phyloP scores from a whole-genome alignment of 2,888 invertebrate species.

The Axea sp. region DNA sequence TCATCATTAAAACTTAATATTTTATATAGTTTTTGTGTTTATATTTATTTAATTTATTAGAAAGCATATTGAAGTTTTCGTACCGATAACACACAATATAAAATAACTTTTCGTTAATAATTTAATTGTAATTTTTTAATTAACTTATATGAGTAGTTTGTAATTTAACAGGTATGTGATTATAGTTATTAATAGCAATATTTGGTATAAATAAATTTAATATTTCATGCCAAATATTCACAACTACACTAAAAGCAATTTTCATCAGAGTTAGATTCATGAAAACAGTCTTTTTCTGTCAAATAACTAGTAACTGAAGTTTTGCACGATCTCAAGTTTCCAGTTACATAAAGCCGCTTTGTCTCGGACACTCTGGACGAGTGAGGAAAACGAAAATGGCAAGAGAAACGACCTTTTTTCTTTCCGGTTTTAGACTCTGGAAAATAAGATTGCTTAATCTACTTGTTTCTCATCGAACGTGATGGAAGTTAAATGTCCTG shows the following conservation, averaged over 20 bases:
- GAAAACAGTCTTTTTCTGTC: slow-evolving; percentile 9
- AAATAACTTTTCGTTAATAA: no score
- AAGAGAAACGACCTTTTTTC: slow-evolving; percentile 47
- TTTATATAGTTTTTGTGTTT: no score
- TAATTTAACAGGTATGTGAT: no score
- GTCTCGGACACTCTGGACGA: slow-evolving; percentile 58
- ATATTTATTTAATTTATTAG: no score
- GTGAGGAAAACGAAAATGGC: slow-evolving; percentile 30
- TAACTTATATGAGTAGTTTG: no score
- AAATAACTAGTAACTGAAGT: slow-evolving; percentile 62
- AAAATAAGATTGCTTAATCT: slow-evolving; percentile 71
- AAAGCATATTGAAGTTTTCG: no score
- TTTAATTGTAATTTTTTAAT: no score
- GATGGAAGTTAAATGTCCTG: slow-evolving; percentile 68
- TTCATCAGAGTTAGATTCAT: slow-evolving; percentile 5
- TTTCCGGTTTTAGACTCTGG: slow-evolving; percentile 59
- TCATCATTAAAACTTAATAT: no score
- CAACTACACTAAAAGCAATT: neutral
- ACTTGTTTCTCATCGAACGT: slow-evolving; percentile 69
- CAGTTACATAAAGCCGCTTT: slow-evolving; percentile 67
- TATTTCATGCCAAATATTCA: no score
- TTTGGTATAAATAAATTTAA: no score
- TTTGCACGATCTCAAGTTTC: slow-evolving; percentile 61
- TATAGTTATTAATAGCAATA: no score
- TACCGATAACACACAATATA: no score